Base-by-base conservation (phyloP, 2,797 vertebrate genomes). In the Hydrophis major region DNA sequence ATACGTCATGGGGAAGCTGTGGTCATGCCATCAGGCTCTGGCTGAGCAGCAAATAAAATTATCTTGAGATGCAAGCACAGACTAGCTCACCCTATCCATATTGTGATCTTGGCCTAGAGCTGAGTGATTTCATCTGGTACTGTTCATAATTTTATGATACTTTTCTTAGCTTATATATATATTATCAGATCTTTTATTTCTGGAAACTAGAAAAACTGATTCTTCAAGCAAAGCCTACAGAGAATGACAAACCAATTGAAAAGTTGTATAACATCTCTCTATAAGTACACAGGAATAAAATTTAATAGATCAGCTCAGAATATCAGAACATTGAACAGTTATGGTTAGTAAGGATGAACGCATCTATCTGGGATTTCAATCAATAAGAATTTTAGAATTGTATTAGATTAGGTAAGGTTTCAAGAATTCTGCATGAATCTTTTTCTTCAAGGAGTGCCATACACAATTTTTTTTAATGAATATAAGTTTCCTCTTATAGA, bases 1-100 rank as follows among this genome's bases (percentile, higher is more conserved):
- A 28, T 18, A 42, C 83, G 60, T 93, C 92, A 93, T 14, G 37
- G 92, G 59, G 89, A 90, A 63, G 53, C 89, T 90, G 89, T 47
- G 86, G 37, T 87, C 83, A 93, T n/a, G 69, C 25, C 74, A 86
- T 78, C 4, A n/a, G 53, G n/a, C 13, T 60, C 59, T 59, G 32
- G 57, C 20, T 61, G 47, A 27, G 28, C 18, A 55, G n/a, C 16
- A 90, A 69, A 13, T 69, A 90, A 22, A 55, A n/a, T 20, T 27
- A 50, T 53, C n/a, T 25, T 53, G 61, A 28, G 42, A 89, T 53
- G 63, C 47, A 53, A 55, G 89, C 18, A 53, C 22, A 55, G 59
- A 89, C 47, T 55, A 89, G n/a, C 32, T 13, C n/a, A 25, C 87
- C 22, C 22, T n/a, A 60, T 88, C 87, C 56, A 60, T n/a, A 60